Percentiles rank a stretch among this genome's conserved stretches.
These are phyloP conservation scores for Lethenteron camtschaticum DNA, from an alignment of 2,113 vertebrate species.

Conservation along the genomic window DNA sequence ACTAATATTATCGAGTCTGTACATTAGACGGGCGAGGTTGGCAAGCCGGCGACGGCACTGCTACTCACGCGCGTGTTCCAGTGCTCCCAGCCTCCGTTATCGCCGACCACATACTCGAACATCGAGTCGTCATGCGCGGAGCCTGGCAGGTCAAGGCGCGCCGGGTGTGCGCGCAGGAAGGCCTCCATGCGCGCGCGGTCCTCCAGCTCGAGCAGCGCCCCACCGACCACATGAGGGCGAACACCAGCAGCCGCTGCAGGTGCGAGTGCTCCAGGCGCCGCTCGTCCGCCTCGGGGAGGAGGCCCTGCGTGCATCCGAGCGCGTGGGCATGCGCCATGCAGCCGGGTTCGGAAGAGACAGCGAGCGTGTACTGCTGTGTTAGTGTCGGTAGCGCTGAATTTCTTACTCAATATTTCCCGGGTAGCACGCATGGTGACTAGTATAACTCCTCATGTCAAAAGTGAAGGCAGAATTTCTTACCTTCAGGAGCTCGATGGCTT, in stretches of 20 bases:
- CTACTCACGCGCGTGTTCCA: slow-evolving; percentile 35
- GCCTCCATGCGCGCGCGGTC: slow-evolving; percentile 43
- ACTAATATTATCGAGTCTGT: too few relatives aligned
- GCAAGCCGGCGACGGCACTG: too few relatives aligned
- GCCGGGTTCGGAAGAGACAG: slow-evolving; percentile 8
- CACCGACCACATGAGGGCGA: slow-evolving; percentile 44
- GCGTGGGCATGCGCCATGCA: too few relatives aligned
- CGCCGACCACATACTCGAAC: slow-evolving; percentile 36
- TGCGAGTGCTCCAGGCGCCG: slow-evolving; percentile 20
- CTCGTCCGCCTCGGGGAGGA: slow-evolving; percentile 26
- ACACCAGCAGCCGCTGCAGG: slow-evolving; percentile 30
- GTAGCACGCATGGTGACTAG: not conserved
- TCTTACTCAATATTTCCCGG: not conserved
- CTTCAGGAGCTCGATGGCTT: slow-evolving; percentile 47
- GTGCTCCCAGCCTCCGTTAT: slow-evolving; percentile 38
- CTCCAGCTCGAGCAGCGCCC: slow-evolving; percentile 38
- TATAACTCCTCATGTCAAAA: not conserved
- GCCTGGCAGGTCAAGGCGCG: slow-evolving; percentile 28
- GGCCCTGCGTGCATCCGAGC: slow-evolving; percentile 21
- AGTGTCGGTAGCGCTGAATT: not conserved
- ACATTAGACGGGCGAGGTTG: too few relatives aligned
- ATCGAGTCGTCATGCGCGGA: slow-evolving; percentile 32
- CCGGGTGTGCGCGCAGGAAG: slow-evolving; percentile 24
- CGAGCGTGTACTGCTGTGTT: not conserved
- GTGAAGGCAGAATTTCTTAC: slow-evolving; percentile 16